Percentiles rank a stretch among this genome's conserved stretches.
Evolutionary conservation across 2,888 invertebrate species (phyloP).

Genomic region (Drosophila suboccidentalis): DNA sequence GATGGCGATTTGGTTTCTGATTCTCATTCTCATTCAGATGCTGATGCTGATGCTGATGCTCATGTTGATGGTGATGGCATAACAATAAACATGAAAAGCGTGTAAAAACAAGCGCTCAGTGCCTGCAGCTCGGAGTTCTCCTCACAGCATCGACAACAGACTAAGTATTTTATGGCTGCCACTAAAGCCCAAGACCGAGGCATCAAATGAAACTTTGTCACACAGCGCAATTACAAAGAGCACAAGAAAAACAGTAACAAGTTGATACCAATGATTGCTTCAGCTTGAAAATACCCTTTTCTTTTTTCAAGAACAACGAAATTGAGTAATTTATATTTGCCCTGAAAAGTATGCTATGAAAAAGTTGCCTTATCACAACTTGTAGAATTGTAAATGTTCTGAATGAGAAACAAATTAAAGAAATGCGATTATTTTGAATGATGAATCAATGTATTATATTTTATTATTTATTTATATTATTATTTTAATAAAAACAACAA

Average conservation of each 20-base stretch:
- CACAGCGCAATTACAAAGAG: slow-evolving; percentile 60
- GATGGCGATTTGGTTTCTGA: slow-evolving; percentile 35
- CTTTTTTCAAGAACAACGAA: not conserved
- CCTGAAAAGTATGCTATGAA: slow-evolving; percentile 3
- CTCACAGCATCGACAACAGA: slow-evolving; percentile 32
- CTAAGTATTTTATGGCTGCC: slow-evolving; percentile 66
- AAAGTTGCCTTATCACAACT: not conserved
- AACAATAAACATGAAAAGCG: slow-evolving; percentile 70
- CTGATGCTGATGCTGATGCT: slow-evolving; percentile 31
- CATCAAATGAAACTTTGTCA: slow-evolving; percentile 70
- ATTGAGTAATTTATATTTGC: not conserved
- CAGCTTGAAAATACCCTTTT: not conserved
- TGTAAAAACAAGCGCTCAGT: slow-evolving; percentile 62
- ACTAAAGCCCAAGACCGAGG: slow-evolving; percentile 56
- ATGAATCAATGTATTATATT: no score
- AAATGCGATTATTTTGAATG: no score
- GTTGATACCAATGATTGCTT: not conserved
- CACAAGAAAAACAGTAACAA: slow-evolving; percentile 29
- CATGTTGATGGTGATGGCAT: slow-evolving; percentile 64
- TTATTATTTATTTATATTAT: no score
- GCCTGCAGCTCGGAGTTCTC: slow-evolving; percentile 31
- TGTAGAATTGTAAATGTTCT: no score
- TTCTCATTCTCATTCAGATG: slow-evolving; percentile 7
- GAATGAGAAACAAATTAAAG: no score
- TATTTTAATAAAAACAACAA: no score